Evolutionary conservation across 2,113 vertebrate species (phyloP).

Genomic region (Tetrao urogallus): DNA sequence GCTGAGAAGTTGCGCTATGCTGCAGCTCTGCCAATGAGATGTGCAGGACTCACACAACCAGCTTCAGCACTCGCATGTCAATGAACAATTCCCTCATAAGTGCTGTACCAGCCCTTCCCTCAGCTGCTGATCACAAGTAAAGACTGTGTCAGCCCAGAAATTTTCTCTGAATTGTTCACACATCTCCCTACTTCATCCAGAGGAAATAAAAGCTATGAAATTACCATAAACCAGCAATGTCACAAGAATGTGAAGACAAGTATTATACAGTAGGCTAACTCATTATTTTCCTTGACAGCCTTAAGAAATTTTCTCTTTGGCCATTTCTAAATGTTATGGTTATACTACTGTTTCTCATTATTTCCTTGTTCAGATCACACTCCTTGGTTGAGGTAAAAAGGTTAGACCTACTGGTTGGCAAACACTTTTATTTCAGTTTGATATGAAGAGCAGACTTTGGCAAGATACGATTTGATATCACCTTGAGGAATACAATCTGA

Average conservation of each 20-base stretch:
- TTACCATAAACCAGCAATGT: not conserved
- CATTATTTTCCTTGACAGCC: not conserved
- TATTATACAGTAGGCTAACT: not conserved
- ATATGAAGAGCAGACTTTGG: not conserved
- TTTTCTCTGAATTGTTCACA: not conserved
- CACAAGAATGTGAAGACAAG: not conserved
- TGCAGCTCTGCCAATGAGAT: fast-evolving
- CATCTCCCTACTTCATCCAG: not conserved
- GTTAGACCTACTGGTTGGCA: not conserved
- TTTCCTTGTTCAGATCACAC: not conserved
- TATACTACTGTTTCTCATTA: not conserved
- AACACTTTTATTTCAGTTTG: not conserved
- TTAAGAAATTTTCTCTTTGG: not conserved
- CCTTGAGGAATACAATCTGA: not conserved
- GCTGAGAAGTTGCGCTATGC: fast-evolving
- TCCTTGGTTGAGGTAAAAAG: not conserved
- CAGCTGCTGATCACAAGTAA: not conserved
- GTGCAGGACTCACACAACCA: too few relatives aligned
- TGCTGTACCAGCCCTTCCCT: not conserved
- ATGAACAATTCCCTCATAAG: not conserved
- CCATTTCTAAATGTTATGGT: not conserved
- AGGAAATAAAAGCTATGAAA: not conserved
- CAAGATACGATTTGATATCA: not conserved
- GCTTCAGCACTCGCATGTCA: not conserved
- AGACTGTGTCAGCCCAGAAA: fast-evolving